Conservation (phyloP, 1,140 invertebrate species). For the Calliphora vicina region DNA sequence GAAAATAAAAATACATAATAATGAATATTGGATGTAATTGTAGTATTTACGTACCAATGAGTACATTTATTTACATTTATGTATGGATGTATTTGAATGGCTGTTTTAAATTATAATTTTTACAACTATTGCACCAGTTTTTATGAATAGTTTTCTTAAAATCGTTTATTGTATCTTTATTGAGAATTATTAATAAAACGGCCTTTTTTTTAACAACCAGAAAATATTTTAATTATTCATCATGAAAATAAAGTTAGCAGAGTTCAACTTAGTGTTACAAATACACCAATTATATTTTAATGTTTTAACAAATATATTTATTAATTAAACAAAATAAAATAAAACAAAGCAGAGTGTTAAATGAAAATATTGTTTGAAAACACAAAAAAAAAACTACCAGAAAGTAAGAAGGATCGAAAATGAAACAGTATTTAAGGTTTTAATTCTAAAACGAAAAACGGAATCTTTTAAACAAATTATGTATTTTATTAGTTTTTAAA, state of each 20-base stretch:
- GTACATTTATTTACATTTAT: too few species aligned
- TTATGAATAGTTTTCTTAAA: neutral
- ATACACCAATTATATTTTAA: constrained; percentile 11
- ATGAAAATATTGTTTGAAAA: neutral
- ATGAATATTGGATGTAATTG: too few species aligned
- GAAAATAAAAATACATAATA: neutral
- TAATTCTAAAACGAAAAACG: neutral
- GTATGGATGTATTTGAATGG: neutral
- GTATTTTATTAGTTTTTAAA: constrained; percentile 7
- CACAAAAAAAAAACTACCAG: neutral
- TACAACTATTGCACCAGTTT: neutral
- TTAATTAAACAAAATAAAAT: too few species aligned
- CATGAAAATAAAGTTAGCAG: neutral
- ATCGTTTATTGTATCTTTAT: neutral
- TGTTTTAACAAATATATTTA: neutral
- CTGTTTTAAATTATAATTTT: neutral
- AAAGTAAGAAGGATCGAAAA: too few species aligned
- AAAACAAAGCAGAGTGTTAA: neutral
- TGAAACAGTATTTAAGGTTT: neutral
- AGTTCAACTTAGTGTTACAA: neutral
- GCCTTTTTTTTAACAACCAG: neutral
- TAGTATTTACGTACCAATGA: too few species aligned
- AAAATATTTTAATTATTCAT: neutral
- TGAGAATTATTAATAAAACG: neutral
- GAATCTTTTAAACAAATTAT: neutral